phyloP scores from a whole-genome alignment of 2,888 invertebrate genomes.

The Palloptera scutellata region DNA sequence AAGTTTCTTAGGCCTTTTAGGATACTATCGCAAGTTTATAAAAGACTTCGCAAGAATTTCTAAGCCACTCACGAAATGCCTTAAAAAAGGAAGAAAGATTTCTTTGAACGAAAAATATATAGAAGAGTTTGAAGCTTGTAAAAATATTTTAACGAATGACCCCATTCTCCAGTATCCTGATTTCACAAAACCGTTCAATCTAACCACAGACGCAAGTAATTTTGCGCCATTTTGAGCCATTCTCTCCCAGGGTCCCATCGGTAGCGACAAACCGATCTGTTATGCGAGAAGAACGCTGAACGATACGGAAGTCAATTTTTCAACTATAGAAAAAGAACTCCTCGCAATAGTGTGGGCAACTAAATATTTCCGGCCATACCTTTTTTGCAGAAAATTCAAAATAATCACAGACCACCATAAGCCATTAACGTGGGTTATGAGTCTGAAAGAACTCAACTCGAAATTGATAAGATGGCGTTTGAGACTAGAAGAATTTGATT shows the following conservation, averaged over 20 bases:
- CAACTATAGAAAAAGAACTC: slow-evolving; percentile 18
- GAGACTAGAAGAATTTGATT: too few species aligned
- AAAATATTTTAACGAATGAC: too few species aligned
- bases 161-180: too few species aligned
- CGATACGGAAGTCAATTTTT: slow-evolving; percentile 9
- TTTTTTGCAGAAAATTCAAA: slow-evolving; percentile 21
- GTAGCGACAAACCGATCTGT: slow-evolving; percentile 12
- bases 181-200: slow-evolving; percentile 49
- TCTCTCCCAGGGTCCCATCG: slow-evolving; percentile 45
- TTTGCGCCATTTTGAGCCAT: slow-evolving; percentile 47
- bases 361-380: slow-evolving; percentile 16
- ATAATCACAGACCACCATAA: too few species aligned
- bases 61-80: slow-evolving; percentile 17
- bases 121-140: too few species aligned
- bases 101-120: too few species aligned
- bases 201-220: slow-evolving; percentile 52
- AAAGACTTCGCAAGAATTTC: slow-evolving; percentile 4
- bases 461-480: too few species aligned
- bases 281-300: slow-evolving; percentile 8
- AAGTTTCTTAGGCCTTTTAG: too few species aligned
- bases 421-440: too few species aligned
- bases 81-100: too few species aligned
- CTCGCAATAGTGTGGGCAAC: slow-evolving; percentile 31
- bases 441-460: too few species aligned
- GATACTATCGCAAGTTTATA: slow-evolving; percentile 3